Conservation (phyloP, 2,797 vertebrate species). For the Rhinatrema bivittatum region DNA sequence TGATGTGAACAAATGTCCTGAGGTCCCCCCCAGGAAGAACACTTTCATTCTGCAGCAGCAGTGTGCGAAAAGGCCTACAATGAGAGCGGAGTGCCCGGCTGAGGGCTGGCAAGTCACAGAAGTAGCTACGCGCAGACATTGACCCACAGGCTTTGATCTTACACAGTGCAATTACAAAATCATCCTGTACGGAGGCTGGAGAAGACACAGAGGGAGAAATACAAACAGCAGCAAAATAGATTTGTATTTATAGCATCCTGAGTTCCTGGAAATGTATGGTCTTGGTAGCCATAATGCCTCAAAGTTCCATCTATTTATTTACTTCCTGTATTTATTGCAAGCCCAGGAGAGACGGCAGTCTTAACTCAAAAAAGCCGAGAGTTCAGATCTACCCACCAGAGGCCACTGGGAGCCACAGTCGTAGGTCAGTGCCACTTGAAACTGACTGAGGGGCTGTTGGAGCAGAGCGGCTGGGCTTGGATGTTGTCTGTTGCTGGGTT, state of each 20-base stretch:
- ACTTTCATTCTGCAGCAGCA: too few species aligned
- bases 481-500: slow-evolving; percentile 16
- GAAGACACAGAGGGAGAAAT: neutral
- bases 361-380: slow-evolving; percentile 26
- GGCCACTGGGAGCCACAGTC: slow-evolving; percentile 14
- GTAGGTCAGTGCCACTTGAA: slow-evolving; percentile 37
- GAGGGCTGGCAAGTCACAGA: too few species aligned
- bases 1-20: too few species aligned
- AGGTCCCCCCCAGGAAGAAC: too few species aligned
- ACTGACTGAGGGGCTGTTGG: slow-evolving; percentile 16
- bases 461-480: slow-evolving; percentile 3
- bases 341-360: slow-evolving; percentile 17
- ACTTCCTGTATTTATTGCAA: too few species aligned
- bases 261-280: slow-evolving; percentile 3
- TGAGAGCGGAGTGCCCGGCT: too few species aligned
- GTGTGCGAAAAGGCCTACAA: too few species aligned
- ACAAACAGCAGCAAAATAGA: neutral
- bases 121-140: too few species aligned
- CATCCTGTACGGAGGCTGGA: too few species aligned
- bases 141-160: too few species aligned
- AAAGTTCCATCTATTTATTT: neutral
- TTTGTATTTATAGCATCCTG: neutral
- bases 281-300: slow-evolving; percentile 10
- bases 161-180: too few species aligned
- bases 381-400: slow-evolving; percentile 26